Percentiles rank a stretch among this genome's conserved stretches.
phyloP scores from a whole-genome alignment of 2,797 vertebrate genomes.

The Toxotes lorentzi region DNA sequence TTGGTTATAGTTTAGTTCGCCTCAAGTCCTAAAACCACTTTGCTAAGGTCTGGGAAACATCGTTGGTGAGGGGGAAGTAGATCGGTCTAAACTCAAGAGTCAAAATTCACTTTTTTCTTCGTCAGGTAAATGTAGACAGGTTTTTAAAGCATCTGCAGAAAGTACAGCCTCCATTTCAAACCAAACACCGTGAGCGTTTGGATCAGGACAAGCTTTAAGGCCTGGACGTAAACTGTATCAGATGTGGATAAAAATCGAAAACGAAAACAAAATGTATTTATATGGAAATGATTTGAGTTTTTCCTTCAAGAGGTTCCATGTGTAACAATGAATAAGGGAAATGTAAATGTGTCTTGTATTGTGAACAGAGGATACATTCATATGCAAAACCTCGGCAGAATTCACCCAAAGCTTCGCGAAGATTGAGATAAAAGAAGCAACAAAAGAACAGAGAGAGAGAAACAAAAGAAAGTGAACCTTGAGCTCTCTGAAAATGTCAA shows the following conservation, averaged over 20 bases:
- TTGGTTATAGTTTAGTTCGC: too few relatives aligned
- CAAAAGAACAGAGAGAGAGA: constrained; percentile 11
- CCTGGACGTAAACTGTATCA: neutral
- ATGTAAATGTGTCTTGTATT: constrained; percentile 56
- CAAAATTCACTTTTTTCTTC: neutral
- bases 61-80: neutral
- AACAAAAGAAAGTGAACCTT: constrained; percentile 27
- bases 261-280: constrained; percentile 42
- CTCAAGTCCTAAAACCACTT: neutral
- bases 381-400: constrained; percentile 57
- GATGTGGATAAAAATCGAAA: constrained; percentile 12
- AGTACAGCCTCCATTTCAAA: neutral
- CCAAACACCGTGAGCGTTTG: neutral
- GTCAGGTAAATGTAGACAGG: neutral
- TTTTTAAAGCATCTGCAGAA: neutral
- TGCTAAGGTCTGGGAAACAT: neutral
- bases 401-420: constrained; percentile 26
- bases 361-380: constrained; percentile 50
- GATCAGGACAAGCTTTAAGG: neutral
- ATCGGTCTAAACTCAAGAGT: neutral
- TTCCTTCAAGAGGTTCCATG: constrained; percentile 23
- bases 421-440: constrained; percentile 28
- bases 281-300: constrained; percentile 43
- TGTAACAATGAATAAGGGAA: constrained; percentile 47
- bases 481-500: constrained; percentile 52